Evolutionary conservation across 2,888 invertebrate genomes (phyloP).

Genomic region (Lepeophtheirus nordmannii): DNA sequence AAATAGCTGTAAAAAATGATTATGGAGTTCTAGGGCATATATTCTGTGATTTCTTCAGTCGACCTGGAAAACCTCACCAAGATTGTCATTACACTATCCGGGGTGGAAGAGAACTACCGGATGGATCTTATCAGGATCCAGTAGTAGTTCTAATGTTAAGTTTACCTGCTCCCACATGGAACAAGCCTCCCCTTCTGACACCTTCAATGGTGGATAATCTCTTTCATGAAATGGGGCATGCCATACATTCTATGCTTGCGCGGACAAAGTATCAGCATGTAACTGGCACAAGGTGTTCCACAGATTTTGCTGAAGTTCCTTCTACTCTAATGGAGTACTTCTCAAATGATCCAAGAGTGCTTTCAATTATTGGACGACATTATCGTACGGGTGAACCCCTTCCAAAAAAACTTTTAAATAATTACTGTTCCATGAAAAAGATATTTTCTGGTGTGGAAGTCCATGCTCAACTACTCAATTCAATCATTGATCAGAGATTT

Average conservation of each 20-base stretch:
- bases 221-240: constrained; percentile 98
- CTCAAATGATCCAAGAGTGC: constrained; percentile 66
- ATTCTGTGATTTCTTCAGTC: constrained; percentile 90
- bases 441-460: constrained; percentile 15
- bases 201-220: constrained; percentile 82
- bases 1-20: constrained; percentile 47
- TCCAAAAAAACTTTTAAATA: constrained; percentile 10
- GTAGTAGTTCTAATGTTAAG: constrained; percentile 85
- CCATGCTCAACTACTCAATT: constrained; percentile 19
- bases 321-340: constrained; percentile 98
- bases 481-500: constrained; percentile 44
- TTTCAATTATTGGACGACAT: constrained; percentile 72
- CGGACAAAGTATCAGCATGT: constrained; percentile 91
- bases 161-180: constrained; percentile 56
- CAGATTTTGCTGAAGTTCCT: constrained; percentile 97
- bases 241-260: constrained; percentile 95
- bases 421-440: neutral
- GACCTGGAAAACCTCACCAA: constrained; percentile 79
- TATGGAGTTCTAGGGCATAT: constrained; percentile 64
- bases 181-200: constrained; percentile 59
- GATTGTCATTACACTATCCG: constrained; percentile 98
- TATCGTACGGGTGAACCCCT: constrained; percentile 55
- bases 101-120: constrained; percentile 62
- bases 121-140: constrained; percentile 74
- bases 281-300: constrained; percentile 80